These are phyloP conservation scores for Thymelicus sylvestris DNA, from an alignment of 2,888 invertebrate genomes.

Conservation along the genomic window DNA sequence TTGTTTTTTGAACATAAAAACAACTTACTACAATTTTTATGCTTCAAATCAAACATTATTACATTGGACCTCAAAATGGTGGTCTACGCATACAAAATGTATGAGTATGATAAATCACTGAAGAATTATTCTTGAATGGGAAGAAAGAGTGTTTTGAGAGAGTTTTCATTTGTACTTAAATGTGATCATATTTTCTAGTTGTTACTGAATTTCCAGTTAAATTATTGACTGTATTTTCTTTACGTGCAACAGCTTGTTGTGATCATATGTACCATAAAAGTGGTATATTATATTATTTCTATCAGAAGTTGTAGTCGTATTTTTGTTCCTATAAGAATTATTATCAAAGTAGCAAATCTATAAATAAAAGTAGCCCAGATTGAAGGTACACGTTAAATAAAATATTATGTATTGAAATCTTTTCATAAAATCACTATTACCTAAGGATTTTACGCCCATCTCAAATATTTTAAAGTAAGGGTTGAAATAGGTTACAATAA, in stretches of 20 bases:
- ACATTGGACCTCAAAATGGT: too few species aligned
- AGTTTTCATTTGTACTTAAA: too few species aligned
- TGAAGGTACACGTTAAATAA: constrained; percentile 16
- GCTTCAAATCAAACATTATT: too few species aligned
- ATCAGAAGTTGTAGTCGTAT: constrained; percentile 1
- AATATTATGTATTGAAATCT: constrained; percentile 12
- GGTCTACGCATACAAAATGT: too few species aligned
- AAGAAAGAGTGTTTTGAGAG: too few species aligned
- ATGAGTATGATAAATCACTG: too few species aligned
- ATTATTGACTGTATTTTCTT: background rate
- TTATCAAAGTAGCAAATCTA: constrained; percentile 20
- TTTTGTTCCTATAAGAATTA: constrained; percentile 4
- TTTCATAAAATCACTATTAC: constrained; percentile 6
- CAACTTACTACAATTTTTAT: too few species aligned
- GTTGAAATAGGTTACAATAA: constrained; percentile 14
- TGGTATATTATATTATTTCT: constrained; percentile 7
- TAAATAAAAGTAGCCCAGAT: constrained; percentile 18
- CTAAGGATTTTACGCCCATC: constrained; percentile 20
- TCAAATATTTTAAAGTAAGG: constrained; percentile 26
- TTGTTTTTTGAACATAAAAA: too few species aligned
- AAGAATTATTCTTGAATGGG: too few species aligned
- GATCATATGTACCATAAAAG: constrained; percentile 5
- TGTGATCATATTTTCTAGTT: background rate
- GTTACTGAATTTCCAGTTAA: too few species aligned
- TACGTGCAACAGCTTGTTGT: background rate